Conservation (phyloP, 2,888 invertebrate species). For the Pseudeuparius sepicola region DNA sequence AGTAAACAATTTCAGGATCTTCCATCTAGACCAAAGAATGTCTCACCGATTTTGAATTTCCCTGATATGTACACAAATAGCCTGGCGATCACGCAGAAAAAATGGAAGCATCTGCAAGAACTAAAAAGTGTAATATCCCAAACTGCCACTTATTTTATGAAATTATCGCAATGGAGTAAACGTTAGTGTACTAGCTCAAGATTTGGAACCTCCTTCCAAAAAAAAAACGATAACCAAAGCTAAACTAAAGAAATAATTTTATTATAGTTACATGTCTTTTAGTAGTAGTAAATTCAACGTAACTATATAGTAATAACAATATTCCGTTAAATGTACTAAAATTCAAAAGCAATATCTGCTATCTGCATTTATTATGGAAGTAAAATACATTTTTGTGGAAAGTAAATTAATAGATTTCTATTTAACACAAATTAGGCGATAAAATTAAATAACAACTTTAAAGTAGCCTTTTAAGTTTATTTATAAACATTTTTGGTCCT, state of each 20-base stretch:
- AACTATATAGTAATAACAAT: no score
- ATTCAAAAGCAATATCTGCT: no score
- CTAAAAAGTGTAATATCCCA: slow-evolving; percentile 2
- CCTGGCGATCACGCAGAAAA: slow-evolving; percentile 1
- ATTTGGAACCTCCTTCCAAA: slow-evolving; percentile 1
- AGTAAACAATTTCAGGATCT: slow-evolving; percentile 1
- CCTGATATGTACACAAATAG: slow-evolving; percentile 1
- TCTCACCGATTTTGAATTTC: slow-evolving; percentile 1
- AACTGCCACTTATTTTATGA: slow-evolving; percentile 1
- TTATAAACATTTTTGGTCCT: slow-evolving; percentile 2
- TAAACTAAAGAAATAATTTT: slow-evolving; percentile 1
- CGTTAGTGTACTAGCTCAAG: background rate
- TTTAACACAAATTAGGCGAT: background rate
- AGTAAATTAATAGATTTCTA: background rate
- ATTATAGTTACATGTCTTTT: no score
- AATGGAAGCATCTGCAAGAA: slow-evolving; percentile 2
- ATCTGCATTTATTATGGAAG: no score
- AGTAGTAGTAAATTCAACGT: no score
- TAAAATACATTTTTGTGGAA: no score
- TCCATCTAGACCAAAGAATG: slow-evolving; percentile 2
- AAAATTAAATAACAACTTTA: slow-evolving; percentile 2
- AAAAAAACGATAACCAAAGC: slow-evolving; percentile 1
- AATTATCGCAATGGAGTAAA: background rate
- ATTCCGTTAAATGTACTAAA: no score
- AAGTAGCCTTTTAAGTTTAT: background rate